Evolutionary conservation across 2,888 invertebrate genomes (phyloP), one percentile per base, ranked within the genome.

Genomic region (Polydrusus pterygomalis): DNA sequence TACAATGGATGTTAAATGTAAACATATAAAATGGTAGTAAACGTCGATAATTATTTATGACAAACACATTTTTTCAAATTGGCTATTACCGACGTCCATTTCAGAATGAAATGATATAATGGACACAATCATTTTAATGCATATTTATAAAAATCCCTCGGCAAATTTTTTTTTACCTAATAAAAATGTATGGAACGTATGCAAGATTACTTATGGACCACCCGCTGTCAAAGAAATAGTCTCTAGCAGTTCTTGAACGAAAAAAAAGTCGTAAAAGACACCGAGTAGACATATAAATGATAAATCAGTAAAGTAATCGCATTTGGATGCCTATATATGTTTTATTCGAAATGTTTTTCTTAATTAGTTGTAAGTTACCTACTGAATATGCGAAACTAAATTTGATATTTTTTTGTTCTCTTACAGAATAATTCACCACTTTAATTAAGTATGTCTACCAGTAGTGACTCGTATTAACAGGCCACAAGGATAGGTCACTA

Each of bases 371-470:
- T 45, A 6, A 5, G 25, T 5, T n/a, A n/a, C n/a, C n/a, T n/a
- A 25, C n/a, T 45, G 10, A 13, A 45, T 45, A 45, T 45, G 45
- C 13, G n/a, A 40, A 40, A 40, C 40, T 40, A 2, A 40, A 11
- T 40, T n/a, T 13, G 45, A 45, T 45, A 13, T 45, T 45, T n/a
- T 45, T 45, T 25, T 25, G 25, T 25, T 25, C 25, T 25, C 5
- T 1, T 1, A n/a, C n/a, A 45, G 45, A 45, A 45, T 45, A 45
- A 45, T 8, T 45, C n/a, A 45, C 45, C 45, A 45, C n/a, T 11
- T 40, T 63, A 63, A 64, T 64, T 25, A 20, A 9, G 25, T 45
- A 45, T 45, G 25, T 18, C 20, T 64, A 9, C 20, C n/a, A n/a
- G n/a, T n/a, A n/a, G n/a, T n/a, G n/a, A n/a, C n/a, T n/a, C n/a